phyloP scores from a whole-genome alignment of 1,140 invertebrate species.

The Listronotus bonariensis region DNA sequence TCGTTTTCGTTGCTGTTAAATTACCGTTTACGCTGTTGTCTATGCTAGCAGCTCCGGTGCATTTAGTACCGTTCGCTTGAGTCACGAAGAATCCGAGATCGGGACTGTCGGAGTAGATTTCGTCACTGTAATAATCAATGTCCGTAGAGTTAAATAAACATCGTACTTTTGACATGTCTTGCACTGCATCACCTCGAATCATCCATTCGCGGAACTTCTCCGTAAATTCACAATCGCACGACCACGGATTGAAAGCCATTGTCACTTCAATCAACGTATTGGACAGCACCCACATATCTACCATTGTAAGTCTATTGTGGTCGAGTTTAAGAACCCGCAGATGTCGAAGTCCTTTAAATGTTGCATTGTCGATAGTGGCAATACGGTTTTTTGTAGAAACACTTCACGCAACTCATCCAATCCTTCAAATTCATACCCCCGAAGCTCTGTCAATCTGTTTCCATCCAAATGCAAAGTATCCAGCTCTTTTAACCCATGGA shows the following conservation, averaged over 20 bases:
- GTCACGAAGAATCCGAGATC: constrained; percentile 64
- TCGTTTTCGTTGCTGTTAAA: constrained; percentile 69
- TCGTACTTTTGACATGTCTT: constrained; percentile 65
- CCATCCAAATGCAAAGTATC: constrained; percentile 70
- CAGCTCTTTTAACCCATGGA: constrained; percentile 83
- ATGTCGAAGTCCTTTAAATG: constrained; percentile 73
- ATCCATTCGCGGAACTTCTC: constrained; percentile 81
- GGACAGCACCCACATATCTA: constrained; percentile 78
- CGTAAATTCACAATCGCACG: constrained; percentile 84
- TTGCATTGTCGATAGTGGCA: constrained; percentile 72
- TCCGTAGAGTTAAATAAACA: constrained; percentile 67
- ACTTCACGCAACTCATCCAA: constrained; percentile 67
- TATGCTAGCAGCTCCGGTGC: constrained; percentile 66
- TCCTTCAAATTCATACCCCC: constrained; percentile 78
- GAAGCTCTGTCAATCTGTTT: constrained; percentile 67
- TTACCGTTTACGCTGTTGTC: constrained; percentile 73
- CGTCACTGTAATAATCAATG: constrained; percentile 62
- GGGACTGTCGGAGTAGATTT: constrained; percentile 59
- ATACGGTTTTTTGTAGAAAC: constrained; percentile 72
- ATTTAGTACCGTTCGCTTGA: constrained; percentile 61
- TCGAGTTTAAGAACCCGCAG: constrained; percentile 75
- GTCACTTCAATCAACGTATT: constrained; percentile 69
- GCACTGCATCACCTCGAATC: constrained; percentile 65
- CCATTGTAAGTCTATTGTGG: constrained; percentile 74
- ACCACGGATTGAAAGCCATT: constrained; percentile 82